Conservation (phyloP, 2,797 vertebrate species). For the Micromesistius poutassou region DNA sequence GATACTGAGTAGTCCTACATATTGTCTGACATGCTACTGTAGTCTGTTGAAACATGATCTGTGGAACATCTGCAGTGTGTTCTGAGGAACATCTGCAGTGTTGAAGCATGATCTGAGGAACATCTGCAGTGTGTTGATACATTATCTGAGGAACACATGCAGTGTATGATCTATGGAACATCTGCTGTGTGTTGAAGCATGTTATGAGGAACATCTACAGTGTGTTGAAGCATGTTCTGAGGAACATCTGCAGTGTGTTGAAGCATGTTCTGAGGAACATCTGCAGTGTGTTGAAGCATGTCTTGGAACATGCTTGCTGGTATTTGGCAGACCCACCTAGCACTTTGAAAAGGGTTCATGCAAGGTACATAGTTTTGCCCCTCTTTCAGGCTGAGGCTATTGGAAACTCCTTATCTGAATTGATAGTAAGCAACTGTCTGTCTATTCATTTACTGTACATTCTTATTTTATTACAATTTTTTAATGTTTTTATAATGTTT, state of each 20-base stretch:
- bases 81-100: not conserved
- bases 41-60: not conserved
- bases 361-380: slow-evolving; percentile 31
- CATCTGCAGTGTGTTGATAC: not conserved
- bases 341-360: slow-evolving; percentile 40
- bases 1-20: slow-evolving; percentile 17
- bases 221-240: not conserved
- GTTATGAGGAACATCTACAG: not conserved
- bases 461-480: slow-evolving; percentile 40
- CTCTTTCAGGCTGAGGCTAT: slow-evolving; percentile 26
- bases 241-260: not conserved
- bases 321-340: slow-evolving; percentile 25
- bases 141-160: not conserved
- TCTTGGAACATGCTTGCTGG: slow-evolving; percentile 13
- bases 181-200: not conserved
- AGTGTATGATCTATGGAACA: too few relatives aligned
- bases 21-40: not conserved
- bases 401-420: slow-evolving; percentile 30
- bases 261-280: slow-evolving; percentile 15
- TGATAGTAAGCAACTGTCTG: slow-evolving; percentile 10
- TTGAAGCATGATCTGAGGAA: slow-evolving; percentile 11
- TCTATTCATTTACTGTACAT: slow-evolving; percentile 44
- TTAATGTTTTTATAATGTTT: slow-evolving; percentile 61
- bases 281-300: not conserved
- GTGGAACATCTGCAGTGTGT: slow-evolving; percentile 7